Evolutionary conservation across 2,888 invertebrate genomes (phyloP).

Genomic region (Zhuqinia jingwanae): DNA sequence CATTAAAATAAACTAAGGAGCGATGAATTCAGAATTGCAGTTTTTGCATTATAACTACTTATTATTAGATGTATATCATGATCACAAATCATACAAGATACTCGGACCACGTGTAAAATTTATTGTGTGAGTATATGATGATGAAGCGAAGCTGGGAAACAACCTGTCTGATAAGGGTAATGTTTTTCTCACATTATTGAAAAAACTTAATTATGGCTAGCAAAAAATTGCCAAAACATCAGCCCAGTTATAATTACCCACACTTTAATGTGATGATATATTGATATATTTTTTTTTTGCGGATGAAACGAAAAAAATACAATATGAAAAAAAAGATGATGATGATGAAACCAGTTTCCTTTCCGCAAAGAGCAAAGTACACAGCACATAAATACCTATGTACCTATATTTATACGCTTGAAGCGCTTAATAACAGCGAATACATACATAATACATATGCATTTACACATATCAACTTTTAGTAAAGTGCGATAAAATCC

Average conservation of each 20-base stretch:
- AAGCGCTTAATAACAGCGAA: conserved; percentile 8
- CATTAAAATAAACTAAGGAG: too few species aligned
- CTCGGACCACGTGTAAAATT: too few species aligned
- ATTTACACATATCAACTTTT: not conserved
- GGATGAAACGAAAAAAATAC: conserved; percentile 19
- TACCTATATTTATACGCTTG: not conserved
- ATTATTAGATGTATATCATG: too few species aligned
- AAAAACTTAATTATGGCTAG: conserved; percentile 56
- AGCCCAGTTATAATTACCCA: conserved; percentile 57
- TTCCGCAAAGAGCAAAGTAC: conserved; percentile 19
- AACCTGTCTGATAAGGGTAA: conserved; percentile 43
- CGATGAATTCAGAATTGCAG: too few species aligned
- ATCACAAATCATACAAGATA: too few species aligned
- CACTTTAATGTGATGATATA: conserved; percentile 44
- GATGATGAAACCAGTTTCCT: conserved; percentile 59
- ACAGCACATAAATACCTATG: not conserved
- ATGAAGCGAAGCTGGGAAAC: conserved; percentile 7
- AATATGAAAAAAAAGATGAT: not conserved
- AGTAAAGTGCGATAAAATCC: conserved; percentile 38
- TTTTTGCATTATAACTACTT: too few species aligned
- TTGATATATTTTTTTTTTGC: conserved; percentile 45
- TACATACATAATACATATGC: too few species aligned
- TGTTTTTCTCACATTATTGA: conserved; percentile 38
- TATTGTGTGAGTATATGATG: conserved; percentile 2
- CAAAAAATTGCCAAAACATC: conserved; percentile 56